These are phyloP conservation scores for Eristalis tenax DNA, from an alignment of 2,888 invertebrate species.

Conservation along the genomic window DNA sequence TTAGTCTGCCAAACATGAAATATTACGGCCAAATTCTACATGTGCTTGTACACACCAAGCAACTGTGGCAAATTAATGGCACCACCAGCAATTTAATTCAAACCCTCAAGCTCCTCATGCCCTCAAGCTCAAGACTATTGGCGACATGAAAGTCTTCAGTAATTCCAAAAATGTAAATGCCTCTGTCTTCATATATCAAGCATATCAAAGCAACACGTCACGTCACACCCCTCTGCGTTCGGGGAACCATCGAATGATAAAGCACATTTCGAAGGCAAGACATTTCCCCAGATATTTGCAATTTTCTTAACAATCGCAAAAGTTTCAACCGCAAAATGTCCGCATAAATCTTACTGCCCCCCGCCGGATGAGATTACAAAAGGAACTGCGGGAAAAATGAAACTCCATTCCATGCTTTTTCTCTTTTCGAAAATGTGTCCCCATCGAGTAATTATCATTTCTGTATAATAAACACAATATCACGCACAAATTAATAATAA, in stretches of 20 bases:
- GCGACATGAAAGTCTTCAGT: background rate
- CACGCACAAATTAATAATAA: slow-evolving; percentile 54
- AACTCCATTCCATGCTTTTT: background rate
- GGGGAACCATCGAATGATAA: background rate
- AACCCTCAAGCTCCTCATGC: background rate
- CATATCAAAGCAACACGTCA: background rate
- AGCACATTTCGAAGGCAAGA: background rate
- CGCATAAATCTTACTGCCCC: background rate
- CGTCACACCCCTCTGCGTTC: no score
- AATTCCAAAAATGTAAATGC: background rate
- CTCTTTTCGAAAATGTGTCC: slow-evolving; percentile 17
- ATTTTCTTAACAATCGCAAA: background rate
- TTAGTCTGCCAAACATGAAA: no score
- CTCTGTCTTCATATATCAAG: background rate
- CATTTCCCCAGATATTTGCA: background rate
- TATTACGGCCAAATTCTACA: no score
- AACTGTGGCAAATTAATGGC: background rate
- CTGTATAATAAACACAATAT: slow-evolving; percentile 58
- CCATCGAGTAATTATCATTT: slow-evolving; percentile 44
- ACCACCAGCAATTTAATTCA: background rate
- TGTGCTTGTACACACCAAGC: no score
- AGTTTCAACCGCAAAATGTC: background rate
- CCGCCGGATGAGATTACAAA: background rate
- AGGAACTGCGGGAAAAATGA: background rate
- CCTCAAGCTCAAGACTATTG: background rate